Evolutionary conservation across 2,888 invertebrate species (phyloP).

Genomic region (Lottia gigantea): DNA sequence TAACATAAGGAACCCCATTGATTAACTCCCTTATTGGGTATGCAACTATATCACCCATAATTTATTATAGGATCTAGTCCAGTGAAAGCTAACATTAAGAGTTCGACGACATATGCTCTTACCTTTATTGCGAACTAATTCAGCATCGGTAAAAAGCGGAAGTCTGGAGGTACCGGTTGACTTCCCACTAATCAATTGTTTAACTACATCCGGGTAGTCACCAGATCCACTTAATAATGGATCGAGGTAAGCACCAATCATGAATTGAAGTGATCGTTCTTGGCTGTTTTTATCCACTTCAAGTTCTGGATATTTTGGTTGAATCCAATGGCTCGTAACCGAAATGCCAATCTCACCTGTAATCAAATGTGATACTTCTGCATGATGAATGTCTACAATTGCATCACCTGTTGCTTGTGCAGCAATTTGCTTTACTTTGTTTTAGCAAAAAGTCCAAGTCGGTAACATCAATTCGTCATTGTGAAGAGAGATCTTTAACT

Average conservation of each 20-base stretch:
- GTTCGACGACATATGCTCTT: not conserved
- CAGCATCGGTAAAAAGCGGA: slow-evolving; percentile 36
- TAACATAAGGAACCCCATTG: too few species aligned
- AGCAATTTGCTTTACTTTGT: too few species aligned
- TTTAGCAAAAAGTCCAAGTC: not conserved
- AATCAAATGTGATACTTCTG: not conserved
- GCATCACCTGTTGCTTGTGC: too few species aligned
- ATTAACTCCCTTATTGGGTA: too few species aligned
- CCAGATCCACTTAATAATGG: slow-evolving; percentile 32
- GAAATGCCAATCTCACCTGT: not conserved
- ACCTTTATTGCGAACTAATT: slow-evolving; percentile 40
- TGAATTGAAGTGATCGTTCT: not conserved
- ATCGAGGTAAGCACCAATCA: not conserved
- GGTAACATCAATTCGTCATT: not conserved
- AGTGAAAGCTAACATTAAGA: not conserved
- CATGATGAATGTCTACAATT: too few species aligned
- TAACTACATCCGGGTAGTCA: slow-evolving; percentile 70
- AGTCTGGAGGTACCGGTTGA: slow-evolving; percentile 30
- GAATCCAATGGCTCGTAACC: not conserved
- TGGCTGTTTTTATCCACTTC: not conserved
- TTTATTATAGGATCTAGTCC: not conserved
- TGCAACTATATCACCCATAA: not conserved
- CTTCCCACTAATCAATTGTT: slow-evolving; percentile 29
- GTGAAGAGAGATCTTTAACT: too few species aligned
- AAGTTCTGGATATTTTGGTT: not conserved